Evolutionary conservation across 1,140 invertebrate genomes (phyloP).

Genomic region (Plectrocnemia conspersa): DNA sequence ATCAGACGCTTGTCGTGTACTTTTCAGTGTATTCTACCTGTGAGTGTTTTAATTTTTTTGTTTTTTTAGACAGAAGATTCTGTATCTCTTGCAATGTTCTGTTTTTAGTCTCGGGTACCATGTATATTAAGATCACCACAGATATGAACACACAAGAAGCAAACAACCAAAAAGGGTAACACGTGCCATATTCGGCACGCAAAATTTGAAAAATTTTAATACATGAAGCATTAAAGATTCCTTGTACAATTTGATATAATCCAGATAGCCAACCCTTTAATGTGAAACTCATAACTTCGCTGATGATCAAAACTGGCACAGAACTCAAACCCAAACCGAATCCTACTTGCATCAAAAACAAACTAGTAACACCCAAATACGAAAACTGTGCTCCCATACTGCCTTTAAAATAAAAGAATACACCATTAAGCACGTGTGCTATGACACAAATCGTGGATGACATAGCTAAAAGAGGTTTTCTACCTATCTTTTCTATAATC

Average conservation of each 20-base stretch:
- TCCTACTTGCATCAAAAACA: conserved; percentile 31
- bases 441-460: conserved; percentile 21
- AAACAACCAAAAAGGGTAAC: conserved; percentile 30
- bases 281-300: conserved; percentile 32
- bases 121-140: conserved; percentile 22
- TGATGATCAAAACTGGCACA: conserved; percentile 28
- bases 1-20: no score
- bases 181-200: conserved; percentile 15
- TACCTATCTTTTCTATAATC: conserved; percentile 29
- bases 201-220: conserved; percentile 34
- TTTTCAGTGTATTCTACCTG: no score
- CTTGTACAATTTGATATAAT: conserved; percentile 31
- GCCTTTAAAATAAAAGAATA: conserved; percentile 23
- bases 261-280: conserved; percentile 32
- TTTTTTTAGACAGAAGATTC: conserved; percentile 23
- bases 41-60: conserved; percentile 8
- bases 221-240: conserved; percentile 23
- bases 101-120: conserved; percentile 30
- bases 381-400: conserved; percentile 18
- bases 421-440: conserved; percentile 26
- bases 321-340: conserved; percentile 28
- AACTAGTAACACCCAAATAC: conserved; percentile 27
- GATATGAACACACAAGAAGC: conserved; percentile 24
- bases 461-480: conserved; percentile 24
- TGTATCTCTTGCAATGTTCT: conserved; percentile 32